Percentiles rank a stretch among this genome's conserved stretches.
Evolutionary conservation across 2,797 vertebrate species (phyloP).

Genomic region (Sternotherus odoratus): DNA sequence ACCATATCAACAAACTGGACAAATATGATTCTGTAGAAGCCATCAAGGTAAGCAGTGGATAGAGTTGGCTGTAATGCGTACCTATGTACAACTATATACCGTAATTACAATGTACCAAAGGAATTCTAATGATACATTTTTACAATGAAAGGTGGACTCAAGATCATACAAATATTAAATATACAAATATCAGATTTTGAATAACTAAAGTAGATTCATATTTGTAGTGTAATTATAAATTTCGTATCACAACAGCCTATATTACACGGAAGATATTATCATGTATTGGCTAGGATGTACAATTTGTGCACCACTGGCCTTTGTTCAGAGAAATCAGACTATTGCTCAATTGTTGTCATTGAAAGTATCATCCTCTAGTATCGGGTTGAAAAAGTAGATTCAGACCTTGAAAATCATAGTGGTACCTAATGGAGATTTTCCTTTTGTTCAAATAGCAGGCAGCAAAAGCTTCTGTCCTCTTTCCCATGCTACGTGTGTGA

Average conservation of each 20-base stretch:
- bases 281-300: neutral
- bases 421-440: neutral
- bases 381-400: slow-evolving; percentile 3
- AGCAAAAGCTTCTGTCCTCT: neutral
- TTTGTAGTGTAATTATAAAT: neutral
- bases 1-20: slow-evolving; percentile 99
- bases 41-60: slow-evolving; percentile 89
- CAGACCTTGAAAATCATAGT: neutral
- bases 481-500: neutral
- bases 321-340: neutral
- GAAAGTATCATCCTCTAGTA: neutral
- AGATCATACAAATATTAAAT: neutral
- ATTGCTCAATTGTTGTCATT: neutral
- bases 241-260: neutral
- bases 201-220: neutral
- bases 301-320: neutral
- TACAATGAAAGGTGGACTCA: neutral
- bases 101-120: neutral
- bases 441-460: neutral
- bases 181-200: neutral
- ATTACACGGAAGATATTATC: neutral
- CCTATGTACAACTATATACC: rapidly evolving
- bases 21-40: slow-evolving; percentile 97
- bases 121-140: neutral
- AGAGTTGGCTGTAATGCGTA: neutral